Percentiles rank a stretch among this genome's conserved stretches.
These are phyloP conservation scores for Channa striata DNA, from an alignment of 2,797 vertebrate species.

Conservation along the genomic window DNA sequence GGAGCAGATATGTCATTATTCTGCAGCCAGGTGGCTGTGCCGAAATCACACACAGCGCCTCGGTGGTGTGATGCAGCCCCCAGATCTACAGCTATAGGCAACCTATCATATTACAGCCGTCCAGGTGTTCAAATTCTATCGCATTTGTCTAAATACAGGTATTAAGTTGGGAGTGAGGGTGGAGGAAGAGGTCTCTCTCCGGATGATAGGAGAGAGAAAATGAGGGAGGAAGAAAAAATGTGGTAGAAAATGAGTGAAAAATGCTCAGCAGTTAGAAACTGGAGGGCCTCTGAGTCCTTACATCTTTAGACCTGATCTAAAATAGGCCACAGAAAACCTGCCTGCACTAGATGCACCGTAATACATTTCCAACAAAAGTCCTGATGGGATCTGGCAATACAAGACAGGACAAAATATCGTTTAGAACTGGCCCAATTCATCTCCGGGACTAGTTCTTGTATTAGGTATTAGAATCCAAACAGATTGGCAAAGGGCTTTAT, in stretches of 20 bases:
- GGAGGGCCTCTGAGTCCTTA: background rate
- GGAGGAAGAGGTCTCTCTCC: conserved; percentile 33
- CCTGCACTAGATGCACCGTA: background rate
- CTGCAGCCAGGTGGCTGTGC: conserved; percentile 69
- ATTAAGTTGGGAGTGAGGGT: conserved; percentile 47
- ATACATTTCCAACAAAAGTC: background rate
- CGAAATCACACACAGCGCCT: conserved; percentile 62
- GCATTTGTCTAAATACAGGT: conserved; percentile 70
- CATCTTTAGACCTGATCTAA: background rate
- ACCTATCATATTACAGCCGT: conserved; percentile 45
- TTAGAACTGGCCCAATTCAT: too few relatives aligned
- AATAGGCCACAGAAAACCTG: background rate
- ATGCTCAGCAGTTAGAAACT: background rate
- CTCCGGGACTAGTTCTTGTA: background rate
- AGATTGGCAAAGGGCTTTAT: too few relatives aligned
- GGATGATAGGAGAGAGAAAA: conserved; percentile 13
- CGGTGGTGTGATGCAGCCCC: conserved; percentile 39
- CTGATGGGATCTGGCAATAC: background rate
- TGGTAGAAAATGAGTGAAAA: background rate
- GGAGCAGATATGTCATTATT: conserved; percentile 79
- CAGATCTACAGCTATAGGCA: conserved; percentile 38
- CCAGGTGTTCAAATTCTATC: conserved; percentile 69
- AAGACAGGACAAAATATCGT: background rate
- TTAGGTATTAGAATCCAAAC: background rate
- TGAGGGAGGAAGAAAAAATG: conserved; percentile 3